A percentile compares a stretch with the other conserved stretches of the same genome.
Evolutionary conservation across 2,797 vertebrate genomes (phyloP).

Genomic region (Urophycis tenuis): DNA sequence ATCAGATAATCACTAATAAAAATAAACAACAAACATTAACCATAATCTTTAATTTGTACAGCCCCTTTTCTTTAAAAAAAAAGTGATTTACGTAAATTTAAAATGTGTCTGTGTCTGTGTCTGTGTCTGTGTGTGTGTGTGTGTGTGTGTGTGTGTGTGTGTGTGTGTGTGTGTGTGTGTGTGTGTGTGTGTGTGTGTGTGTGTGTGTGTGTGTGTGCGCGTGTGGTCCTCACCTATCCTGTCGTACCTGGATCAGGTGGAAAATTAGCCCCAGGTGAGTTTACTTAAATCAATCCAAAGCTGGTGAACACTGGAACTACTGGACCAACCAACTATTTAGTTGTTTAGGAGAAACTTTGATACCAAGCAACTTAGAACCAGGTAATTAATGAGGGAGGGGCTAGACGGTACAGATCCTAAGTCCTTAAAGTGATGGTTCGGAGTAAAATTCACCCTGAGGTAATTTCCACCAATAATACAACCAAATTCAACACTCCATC

Average conservation of each 20-base stretch:
- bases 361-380: neutral
- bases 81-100: no score
- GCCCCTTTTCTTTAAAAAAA: no score
- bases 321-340: neutral
- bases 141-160: neutral
- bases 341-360: neutral
- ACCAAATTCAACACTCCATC: no score
- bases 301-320: neutral
- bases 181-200: neutral
- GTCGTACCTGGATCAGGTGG: neutral
- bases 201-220: neutral
- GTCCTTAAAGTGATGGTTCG: no score
- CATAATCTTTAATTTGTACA: neutral
- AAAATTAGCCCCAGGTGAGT: conserved; percentile 7
- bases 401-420: neutral
- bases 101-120: no score
- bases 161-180: conserved; percentile 3
- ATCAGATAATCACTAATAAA: neutral
- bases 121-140: no score
- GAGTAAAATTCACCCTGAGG: no score
- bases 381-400: neutral
- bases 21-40: neutral
- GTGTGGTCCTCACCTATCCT: neutral
- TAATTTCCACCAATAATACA: no score
- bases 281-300: neutral